Evolutionary conservation across 2,797 vertebrate species (phyloP).

Genomic region (Euthynnus affinis): DNA sequence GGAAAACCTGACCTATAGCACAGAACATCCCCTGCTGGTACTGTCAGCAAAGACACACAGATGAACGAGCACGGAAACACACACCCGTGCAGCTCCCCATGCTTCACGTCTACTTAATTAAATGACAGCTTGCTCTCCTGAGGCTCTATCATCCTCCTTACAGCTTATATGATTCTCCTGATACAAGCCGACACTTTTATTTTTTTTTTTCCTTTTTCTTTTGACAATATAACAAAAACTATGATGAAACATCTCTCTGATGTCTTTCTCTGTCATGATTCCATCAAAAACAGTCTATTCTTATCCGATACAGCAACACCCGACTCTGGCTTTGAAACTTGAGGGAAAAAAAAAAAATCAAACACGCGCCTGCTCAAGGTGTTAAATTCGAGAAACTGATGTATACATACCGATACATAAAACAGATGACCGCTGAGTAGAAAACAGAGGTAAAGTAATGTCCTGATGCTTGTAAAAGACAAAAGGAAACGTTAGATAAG

Average conservation of each 20-base stretch:
- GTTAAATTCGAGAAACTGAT: not conserved
- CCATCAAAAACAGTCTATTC: conserved; percentile 27
- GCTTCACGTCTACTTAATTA: conserved; percentile 68
- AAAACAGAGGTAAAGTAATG: conserved; percentile 12
- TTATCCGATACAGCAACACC: conserved; percentile 17
- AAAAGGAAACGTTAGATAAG: conserved; percentile 25
- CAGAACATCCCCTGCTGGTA: conserved; percentile 39
- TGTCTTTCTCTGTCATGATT: conserved; percentile 16
- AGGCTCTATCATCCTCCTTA: conserved; percentile 56
- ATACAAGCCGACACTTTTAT: conserved; percentile 34
- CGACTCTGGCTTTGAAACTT: not conserved
- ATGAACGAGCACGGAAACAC: not conserved
- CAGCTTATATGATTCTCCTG: conserved; percentile 39
- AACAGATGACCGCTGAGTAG: not conserved
- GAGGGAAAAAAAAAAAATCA: conserved; percentile 9
- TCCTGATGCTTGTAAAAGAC: conserved; percentile 19
- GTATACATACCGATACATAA: not conserved
- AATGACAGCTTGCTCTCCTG: conserved; percentile 67
- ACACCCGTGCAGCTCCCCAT: conserved; percentile 1
- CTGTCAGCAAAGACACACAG: conserved; percentile 32
- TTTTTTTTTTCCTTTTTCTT: conserved; percentile 3
- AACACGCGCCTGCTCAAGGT: not conserved
- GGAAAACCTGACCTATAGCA: conserved; percentile 52
- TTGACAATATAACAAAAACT: conserved; percentile 37
- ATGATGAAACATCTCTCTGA: conserved; percentile 30